Conservation (phyloP, 2,888 invertebrate genomes). For the Gisinianus flammeolus region DNA sequence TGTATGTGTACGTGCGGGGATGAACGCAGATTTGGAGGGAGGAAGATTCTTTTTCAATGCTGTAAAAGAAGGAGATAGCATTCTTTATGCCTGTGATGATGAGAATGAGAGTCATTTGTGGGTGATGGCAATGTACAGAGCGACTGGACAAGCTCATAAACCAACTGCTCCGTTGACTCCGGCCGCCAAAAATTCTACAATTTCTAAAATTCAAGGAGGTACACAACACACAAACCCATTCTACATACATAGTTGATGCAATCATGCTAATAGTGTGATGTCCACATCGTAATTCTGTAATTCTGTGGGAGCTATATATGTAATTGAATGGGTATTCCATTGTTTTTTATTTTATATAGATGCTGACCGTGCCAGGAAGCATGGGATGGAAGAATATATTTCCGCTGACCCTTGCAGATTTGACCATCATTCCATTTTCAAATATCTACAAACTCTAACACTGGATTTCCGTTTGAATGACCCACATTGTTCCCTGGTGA, state of each 20-base stretch:
- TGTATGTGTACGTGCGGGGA: constrained; percentile 56
- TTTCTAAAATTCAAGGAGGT: constrained; percentile 91
- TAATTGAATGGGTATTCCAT: background rate
- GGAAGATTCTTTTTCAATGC: constrained; percentile 97
- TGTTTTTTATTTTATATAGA: constrained; percentile 65
- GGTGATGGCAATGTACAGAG: constrained; percentile 98
- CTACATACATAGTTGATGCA: background rate
- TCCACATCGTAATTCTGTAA: background rate
- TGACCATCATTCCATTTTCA: constrained; percentile 93
- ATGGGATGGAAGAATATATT: constrained; percentile 99
- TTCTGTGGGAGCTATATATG: background rate
- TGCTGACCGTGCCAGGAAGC: constrained; percentile 94
- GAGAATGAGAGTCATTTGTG: constrained; percentile 98
- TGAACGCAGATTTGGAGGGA: constrained; percentile 78
- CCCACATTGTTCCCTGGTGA: constrained; percentile 96
- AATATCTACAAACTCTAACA: constrained; percentile 87
- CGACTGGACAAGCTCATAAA: constrained; percentile 83
- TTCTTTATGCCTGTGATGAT: constrained; percentile 93
- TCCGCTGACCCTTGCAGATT: constrained; percentile 98
- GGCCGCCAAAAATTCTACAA: constrained; percentile 81
- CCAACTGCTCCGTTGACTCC: constrained; percentile 92
- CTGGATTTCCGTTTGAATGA: constrained; percentile 95
- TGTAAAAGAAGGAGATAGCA: constrained; percentile 96
- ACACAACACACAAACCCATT: too few relatives aligned
- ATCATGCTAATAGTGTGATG: background rate